These are phyloP conservation scores for Ailuropoda melanoleuca DNA, from an alignment of 2,113 vertebrate genomes.

Conservation along the genomic window DNA sequence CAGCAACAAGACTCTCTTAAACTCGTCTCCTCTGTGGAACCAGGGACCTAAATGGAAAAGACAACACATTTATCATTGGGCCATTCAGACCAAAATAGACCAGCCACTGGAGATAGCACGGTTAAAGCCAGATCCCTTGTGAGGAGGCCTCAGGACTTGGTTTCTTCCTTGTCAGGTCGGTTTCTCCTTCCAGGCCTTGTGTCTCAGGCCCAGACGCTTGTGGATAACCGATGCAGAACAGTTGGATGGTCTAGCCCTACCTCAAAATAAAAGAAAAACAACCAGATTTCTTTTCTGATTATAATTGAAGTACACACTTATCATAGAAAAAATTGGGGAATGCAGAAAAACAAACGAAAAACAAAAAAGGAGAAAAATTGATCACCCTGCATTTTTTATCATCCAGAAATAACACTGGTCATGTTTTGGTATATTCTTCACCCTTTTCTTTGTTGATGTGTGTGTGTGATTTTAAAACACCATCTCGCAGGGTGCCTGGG, in stretches of 20 bases:
- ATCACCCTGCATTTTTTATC: not conserved
- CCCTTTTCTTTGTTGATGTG: not conserved
- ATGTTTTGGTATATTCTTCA: not conserved
- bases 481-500: not conserved
- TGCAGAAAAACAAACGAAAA: not conserved
- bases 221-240: not conserved
- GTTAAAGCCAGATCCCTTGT: not conserved
- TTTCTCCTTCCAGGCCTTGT: not conserved
- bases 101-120: not conserved
- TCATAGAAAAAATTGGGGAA: not conserved
- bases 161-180: not conserved
- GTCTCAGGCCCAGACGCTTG: not conserved
- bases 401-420: not conserved
- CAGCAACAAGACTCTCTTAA: not conserved
- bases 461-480: not conserved
- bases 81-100: not conserved
- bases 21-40: not conserved
- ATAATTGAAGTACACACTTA: not conserved
- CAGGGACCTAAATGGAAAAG: not conserved
- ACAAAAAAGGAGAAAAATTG: not conserved
- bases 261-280: not conserved
- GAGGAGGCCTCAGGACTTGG: too few relatives aligned
- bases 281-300: not conserved
- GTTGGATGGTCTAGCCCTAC: not conserved
- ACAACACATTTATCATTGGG: not conserved